Base-by-base conservation (phyloP, 2,797 vertebrate species). In the Sebastes jordani region DNA sequence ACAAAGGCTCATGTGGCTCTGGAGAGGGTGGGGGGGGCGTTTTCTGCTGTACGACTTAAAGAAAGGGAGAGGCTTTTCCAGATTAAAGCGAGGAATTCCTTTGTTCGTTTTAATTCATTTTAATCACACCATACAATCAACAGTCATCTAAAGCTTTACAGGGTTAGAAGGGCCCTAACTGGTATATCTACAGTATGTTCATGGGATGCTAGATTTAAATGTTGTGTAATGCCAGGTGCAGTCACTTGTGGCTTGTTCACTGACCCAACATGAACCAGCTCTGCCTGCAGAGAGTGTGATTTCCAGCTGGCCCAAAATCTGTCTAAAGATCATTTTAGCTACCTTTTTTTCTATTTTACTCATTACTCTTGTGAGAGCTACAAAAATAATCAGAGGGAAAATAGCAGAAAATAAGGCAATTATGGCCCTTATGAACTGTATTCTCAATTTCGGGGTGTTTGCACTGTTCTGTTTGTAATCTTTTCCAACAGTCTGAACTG, bases 1-100 rank as follows among this genome's bases (percentile, higher is more conserved):
- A 93, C 94, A 93, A 93, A 84, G 87, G 81, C 78, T 87, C 60
- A 36, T 63, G 79, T 67, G 61, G 81, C 63, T 85, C 46, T 76
- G 61, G 56, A 29, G 80, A 3, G 29, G 42, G 69, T 60, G 29
- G 42, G 42, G 66, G 62, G 29, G 42, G 32, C 69, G 60, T n/a
- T 23, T 88, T 90, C 80, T 82, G 59, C 58, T 78, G 59, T 49
- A 65, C 2, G 22, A 75, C 73, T 77, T 68, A 13, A 81, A 84
- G 71, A 83, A 84, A 76, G 61, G 59, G 76, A 87, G 76, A 76
- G 71, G 72, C 69, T 74, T 88, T 75, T 65, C 46, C 62, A 86
- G 74, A 90, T 86, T 80, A 83, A 52, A 79, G 27, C 0, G 2
- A 83, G 81, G 84, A 86, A 85, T 88, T 86, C 78, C 79, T 82